Percentiles rank a stretch among this genome's conserved stretches.
Conservation (phyloP, 1,140 invertebrate genomes). For the Danaus melanippus region DNA sequence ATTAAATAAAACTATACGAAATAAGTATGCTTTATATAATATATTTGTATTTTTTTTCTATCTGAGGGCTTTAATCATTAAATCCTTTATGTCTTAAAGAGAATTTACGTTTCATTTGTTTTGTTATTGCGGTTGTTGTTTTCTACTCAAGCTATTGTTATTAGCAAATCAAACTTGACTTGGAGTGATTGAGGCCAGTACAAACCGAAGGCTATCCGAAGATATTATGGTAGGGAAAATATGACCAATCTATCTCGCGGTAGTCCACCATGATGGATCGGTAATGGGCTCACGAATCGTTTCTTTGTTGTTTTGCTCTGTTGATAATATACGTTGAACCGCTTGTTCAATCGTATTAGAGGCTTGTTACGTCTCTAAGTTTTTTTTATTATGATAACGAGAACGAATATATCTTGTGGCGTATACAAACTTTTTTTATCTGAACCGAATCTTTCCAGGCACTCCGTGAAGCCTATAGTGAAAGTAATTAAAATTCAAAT, state of each 20-base stretch:
- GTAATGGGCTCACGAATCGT: constrained; percentile 59
- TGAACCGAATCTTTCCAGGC: too few species aligned
- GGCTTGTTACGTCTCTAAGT: constrained; percentile 57
- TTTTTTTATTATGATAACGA: constrained; percentile 31
- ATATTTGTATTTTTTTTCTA: too few species aligned
- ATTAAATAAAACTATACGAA: constrained; percentile 23
- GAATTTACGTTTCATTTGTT: too few species aligned
- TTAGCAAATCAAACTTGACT: constrained; percentile 31
- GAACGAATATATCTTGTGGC: constrained; percentile 2
- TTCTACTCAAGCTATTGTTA: too few species aligned
- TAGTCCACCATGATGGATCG: constrained; percentile 58
- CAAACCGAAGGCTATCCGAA: constrained; percentile 39
- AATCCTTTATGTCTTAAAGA: too few species aligned
- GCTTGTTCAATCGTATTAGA: constrained; percentile 49
- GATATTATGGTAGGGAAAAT: constrained; percentile 57
- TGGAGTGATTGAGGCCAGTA: constrained; percentile 55
- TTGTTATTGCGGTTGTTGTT: too few species aligned
- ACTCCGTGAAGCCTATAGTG: too few species aligned
- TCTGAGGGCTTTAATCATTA: too few species aligned
- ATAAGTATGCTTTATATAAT: too few species aligned
- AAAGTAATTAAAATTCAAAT: too few species aligned
- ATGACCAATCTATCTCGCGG: constrained; percentile 59
- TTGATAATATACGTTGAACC: constrained; percentile 49
- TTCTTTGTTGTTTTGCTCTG: constrained; percentile 60
- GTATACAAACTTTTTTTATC: too few species aligned